phyloP scores from a whole-genome alignment of 1,140 invertebrate genomes.

The Caenorhabditis tropicalis region DNA sequence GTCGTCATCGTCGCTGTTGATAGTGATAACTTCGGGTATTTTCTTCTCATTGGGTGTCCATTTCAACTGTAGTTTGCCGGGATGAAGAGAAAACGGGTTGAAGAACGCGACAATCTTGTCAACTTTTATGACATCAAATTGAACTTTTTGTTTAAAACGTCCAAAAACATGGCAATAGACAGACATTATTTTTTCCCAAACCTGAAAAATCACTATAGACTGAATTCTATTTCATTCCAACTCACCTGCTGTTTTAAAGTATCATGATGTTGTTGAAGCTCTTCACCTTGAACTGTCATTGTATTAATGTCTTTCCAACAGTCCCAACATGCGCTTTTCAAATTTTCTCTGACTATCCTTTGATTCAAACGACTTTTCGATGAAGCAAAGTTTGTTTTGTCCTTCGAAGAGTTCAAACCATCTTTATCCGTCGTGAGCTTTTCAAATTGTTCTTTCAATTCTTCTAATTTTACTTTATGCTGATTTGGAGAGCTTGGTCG shows the following conservation, averaged over 20 bases:
- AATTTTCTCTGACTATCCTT: background rate
- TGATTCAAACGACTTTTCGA: conserved; percentile 3
- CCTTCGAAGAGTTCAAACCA: conserved; percentile 4
- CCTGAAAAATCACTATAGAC: conserved; percentile 9
- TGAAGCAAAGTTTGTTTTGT: conserved; percentile 8
- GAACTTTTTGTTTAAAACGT: background rate
- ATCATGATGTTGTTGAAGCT: background rate
- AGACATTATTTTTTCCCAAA: background rate
- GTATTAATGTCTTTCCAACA: conserved; percentile 5
- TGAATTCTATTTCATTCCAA: background rate
- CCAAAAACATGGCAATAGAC: background rate
- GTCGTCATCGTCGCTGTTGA: background rate
- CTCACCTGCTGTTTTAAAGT: background rate
- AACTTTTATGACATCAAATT: background rate
- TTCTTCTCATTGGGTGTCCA: background rate
- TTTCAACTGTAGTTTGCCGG: background rate
- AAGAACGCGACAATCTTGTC: background rate
- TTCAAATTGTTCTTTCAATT: background rate
- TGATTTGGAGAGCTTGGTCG: background rate
- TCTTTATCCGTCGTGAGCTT: background rate
- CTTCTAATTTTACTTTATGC: background rate
- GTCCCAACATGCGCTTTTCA: background rate
- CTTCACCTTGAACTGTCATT: background rate
- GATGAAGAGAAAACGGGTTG: background rate
- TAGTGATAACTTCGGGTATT: too few relatives aligned